Conservation (phyloP, 2,113 vertebrate species). For the Elgaria multicarinata region DNA sequence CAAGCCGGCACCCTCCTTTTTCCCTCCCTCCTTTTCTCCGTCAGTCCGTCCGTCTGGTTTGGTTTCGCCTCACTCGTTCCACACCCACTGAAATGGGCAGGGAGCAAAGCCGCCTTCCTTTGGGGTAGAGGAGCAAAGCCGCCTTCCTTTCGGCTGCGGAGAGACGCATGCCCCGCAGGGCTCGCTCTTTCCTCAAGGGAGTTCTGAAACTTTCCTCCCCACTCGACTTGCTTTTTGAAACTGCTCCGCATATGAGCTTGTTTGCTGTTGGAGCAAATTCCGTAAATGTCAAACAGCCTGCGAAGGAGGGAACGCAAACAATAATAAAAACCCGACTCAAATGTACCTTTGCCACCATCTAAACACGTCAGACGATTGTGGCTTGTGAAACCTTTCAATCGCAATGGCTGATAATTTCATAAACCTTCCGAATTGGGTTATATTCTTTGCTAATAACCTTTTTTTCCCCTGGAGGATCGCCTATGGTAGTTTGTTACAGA, state of each 20-base stretch:
- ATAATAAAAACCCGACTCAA: background rate
- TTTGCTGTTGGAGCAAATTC: background rate
- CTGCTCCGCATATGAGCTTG: background rate
- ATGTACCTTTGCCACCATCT: background rate
- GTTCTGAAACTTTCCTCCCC: background rate
- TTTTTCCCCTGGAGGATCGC: background rate
- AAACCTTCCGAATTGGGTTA: background rate
- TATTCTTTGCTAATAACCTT: too few relatives aligned
- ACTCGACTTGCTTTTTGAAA: background rate
- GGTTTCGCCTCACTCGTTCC: conserved; percentile 4
- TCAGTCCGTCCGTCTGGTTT: background rate
- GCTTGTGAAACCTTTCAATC: background rate
- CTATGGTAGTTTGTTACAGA: background rate
- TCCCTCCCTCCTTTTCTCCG: background rate
- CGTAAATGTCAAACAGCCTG: background rate
- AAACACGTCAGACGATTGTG: background rate
- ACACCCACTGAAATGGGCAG: conserved; percentile 23
- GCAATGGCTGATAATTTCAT: background rate
- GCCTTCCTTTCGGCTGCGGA: background rate
- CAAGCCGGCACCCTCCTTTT: background rate
- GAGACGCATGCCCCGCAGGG: background rate
- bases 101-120: background rate
- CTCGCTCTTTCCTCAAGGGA: background rate
- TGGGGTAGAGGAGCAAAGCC: too few relatives aligned
- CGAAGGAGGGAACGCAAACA: background rate